Evolutionary conservation across 2,888 invertebrate species (phyloP).

Genomic region (Heliconius sara): DNA sequence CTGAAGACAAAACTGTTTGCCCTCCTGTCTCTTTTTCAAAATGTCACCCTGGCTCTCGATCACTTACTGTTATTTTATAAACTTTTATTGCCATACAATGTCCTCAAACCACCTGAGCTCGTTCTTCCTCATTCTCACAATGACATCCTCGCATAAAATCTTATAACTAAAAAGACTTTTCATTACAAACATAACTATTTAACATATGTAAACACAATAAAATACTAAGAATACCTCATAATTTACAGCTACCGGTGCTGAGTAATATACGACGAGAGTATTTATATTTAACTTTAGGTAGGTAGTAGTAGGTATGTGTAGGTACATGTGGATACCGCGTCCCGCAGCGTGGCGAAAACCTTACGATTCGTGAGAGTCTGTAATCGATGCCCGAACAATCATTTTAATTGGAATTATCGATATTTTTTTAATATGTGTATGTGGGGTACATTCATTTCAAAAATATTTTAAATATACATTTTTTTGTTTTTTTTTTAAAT

Average conservation of each 20-base stretch:
- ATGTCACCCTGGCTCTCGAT: neutral
- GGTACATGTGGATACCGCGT: conserved; percentile 26
- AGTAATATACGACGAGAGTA: conserved; percentile 53
- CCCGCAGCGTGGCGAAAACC: conserved; percentile 74
- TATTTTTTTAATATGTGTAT: conserved; percentile 54
- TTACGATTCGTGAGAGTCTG: conserved; percentile 65
- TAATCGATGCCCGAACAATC: conserved; percentile 80
- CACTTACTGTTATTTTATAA: neutral
- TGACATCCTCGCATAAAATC: neutral
- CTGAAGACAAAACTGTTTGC: no score
- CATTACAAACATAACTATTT: neutral
- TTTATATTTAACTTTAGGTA: conserved; percentile 38
- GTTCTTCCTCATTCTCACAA: neutral
- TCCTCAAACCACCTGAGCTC: neutral
- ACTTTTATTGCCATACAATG: neutral
- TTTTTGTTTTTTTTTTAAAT: no score
- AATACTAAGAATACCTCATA: conserved; percentile 37
- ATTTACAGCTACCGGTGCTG: conserved; percentile 64
- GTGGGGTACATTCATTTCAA: conserved; percentile 45
- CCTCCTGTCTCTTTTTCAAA: no score
- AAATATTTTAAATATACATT: conserved; percentile 31
- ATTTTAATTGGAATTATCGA: conserved; percentile 80
- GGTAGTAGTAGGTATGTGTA: neutral
- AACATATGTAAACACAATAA: conserved; percentile 19
- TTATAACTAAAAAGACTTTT: neutral